These are phyloP conservation scores for Panorpa germanica DNA, from an alignment of 2,888 invertebrate genomes.

Conservation along the genomic window DNA sequence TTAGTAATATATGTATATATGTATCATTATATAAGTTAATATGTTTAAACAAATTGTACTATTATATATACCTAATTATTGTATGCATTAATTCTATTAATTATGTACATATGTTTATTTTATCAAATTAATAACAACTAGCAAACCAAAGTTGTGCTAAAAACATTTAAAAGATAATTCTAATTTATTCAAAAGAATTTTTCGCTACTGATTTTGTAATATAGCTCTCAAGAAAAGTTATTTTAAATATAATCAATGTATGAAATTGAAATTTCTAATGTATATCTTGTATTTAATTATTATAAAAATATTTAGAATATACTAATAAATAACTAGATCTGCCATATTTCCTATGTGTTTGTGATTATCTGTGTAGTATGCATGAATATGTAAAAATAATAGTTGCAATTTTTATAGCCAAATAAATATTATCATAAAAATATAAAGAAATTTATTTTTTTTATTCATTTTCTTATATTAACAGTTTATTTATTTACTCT, in stretches of 20 bases:
- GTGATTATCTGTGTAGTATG: neutral
- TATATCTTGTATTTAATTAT: neutral
- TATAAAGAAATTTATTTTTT: neutral
- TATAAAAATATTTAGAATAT: neutral
- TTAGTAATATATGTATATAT: neutral
- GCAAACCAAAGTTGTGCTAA: no score
- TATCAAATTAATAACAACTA: no score
- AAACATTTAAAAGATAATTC: no score
- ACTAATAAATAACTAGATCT: neutral
- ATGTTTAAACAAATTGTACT: neutral
- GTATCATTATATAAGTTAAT: neutral
- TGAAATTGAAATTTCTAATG: neutral
- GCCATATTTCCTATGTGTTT: neutral
- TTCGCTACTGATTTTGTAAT: no score
- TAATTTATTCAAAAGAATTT: no score
- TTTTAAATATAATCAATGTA: neutral
- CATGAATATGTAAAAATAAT: neutral
- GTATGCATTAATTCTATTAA: slow-evolving; percentile 1
- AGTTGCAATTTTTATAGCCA: neutral
- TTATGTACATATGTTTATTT: no score
- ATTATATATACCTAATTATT: neutral
- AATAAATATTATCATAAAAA: neutral
- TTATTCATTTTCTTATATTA: neutral
- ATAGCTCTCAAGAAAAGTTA: neutral
- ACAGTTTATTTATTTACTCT: no score